Evolutionary conservation across 1,140 invertebrate genomes (phyloP), one percentile per base, ranked within the genome.

Genomic region (Marisa cornuarietis): DNA sequence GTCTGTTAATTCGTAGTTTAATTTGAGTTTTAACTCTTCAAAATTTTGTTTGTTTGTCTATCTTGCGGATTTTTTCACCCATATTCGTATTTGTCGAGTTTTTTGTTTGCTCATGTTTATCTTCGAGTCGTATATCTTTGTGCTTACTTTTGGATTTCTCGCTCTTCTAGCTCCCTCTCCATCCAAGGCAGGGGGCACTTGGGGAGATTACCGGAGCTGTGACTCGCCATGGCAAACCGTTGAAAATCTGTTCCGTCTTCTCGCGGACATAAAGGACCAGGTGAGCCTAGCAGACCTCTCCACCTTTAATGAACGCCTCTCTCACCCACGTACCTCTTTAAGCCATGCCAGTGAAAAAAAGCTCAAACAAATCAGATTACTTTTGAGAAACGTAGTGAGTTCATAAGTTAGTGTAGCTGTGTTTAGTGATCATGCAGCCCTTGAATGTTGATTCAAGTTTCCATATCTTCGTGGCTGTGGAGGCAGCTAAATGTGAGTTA

Each of bases 161-260:
- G 10, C 54, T 22, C 31, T 24, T 18, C 16, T 62, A 88, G 87
- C 76, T 14, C 79, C 79, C 16, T 83, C 81, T 14, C 24, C 77
- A 16, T n/a, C 68, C 18, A 9, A 82, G 80, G 84, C 80, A 13
- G 87, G 86, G 0, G 87, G 87, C 8, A 80, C 77, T 65, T 88
- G 85, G 82, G 87, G 87, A 1, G 84, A 85, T 22, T 85, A 82
- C 58, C 66, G 84, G 69, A 63, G 78, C 24, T 88, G 87, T 83
- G 87, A 88, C 76, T 49, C 82, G 10, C 81, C 87, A 0, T 78
- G 71, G 14, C 61, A 78, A 8, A 84, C 82, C 31, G 66, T 86
- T 5, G 81, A 87, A 18, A 87, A 69, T 68, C 71, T 88, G 31
- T 86, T 88, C 66, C 10, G 82, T 63, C 82, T 87, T 71, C 82